Evolutionary conservation across 1,140 invertebrate genomes (phyloP).

Genomic region (Oncopeltus fasciatus): DNA sequence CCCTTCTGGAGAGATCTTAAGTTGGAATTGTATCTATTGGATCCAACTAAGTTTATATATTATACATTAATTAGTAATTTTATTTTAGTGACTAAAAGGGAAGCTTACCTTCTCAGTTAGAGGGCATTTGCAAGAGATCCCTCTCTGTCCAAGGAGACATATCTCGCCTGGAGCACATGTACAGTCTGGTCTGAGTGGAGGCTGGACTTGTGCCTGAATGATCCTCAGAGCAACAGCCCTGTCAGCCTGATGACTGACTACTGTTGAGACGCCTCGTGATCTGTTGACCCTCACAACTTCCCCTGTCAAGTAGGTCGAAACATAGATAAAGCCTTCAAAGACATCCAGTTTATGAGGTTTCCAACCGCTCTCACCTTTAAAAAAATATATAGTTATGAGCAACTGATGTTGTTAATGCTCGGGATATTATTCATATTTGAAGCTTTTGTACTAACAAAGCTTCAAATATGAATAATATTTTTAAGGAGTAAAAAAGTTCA

Average conservation of each 20-base stretch:
- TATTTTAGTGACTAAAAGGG: not conserved
- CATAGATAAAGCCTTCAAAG: conserved; percentile 55
- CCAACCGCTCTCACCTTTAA: conserved; percentile 29
- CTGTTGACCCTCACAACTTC: not conserved
- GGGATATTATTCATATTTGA: too few species aligned
- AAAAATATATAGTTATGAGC: too few species aligned
- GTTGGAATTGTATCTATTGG: not conserved
- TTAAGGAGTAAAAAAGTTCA: too few species aligned
- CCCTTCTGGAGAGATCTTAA: not conserved
- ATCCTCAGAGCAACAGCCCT: not conserved
- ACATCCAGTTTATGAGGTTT: conserved; percentile 52
- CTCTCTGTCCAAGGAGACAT: not conserved
- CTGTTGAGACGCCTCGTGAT: not conserved
- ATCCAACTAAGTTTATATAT: not conserved
- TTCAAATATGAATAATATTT: too few species aligned
- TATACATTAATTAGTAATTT: not conserved
- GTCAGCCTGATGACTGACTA: not conserved
- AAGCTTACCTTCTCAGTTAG: not conserved
- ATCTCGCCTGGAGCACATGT: not conserved
- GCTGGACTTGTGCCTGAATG: not conserved
- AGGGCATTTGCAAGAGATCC: not conserved
- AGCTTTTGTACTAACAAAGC: too few species aligned
- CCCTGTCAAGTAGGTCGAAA: conserved; percentile 39
- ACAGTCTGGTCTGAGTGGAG: not conserved
- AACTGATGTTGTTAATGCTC: too few species aligned